Evolutionary conservation across 2,113 vertebrate species (phyloP).

Genomic region (Psittacara wagleri): DNA sequence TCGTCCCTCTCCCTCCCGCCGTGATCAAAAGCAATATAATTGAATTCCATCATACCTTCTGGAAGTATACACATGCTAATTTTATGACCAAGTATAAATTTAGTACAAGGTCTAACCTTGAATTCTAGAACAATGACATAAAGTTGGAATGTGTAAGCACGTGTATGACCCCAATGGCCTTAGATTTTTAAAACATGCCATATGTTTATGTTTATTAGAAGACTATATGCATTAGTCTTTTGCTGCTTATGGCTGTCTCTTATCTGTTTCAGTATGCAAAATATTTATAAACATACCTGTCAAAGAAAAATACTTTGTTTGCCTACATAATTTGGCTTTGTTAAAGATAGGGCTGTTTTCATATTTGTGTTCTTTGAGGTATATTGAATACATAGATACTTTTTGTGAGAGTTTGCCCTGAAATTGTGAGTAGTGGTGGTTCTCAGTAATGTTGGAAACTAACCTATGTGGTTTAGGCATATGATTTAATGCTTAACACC

Average conservation of each 20-base stretch:
- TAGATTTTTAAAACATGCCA: rapidly evolving
- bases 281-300: background rate
- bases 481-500: background rate
- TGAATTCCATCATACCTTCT: background rate
- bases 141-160: background rate
- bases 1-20: rapidly evolving
- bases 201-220: background rate
- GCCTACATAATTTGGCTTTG: background rate
- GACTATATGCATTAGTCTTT: background rate
- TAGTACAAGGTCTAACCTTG: background rate
- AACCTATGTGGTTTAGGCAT: background rate
- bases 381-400: background rate
- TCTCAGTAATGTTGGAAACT: background rate
- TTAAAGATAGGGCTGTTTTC: background rate
- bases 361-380: background rate
- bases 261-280: background rate
- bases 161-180: background rate
- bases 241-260: background rate
- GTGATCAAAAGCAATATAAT: background rate
- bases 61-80: background rate
- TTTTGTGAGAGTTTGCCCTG: background rate
- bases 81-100: background rate
- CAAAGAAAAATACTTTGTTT: background rate
- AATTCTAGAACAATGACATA: background rate
- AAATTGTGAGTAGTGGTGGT: background rate